A percentile compares a stretch with the other conserved stretches of the same genome.
Evolutionary conservation across 1,140 invertebrate genomes (phyloP).

Genomic region (Ruditapes philippinarum): DNA sequence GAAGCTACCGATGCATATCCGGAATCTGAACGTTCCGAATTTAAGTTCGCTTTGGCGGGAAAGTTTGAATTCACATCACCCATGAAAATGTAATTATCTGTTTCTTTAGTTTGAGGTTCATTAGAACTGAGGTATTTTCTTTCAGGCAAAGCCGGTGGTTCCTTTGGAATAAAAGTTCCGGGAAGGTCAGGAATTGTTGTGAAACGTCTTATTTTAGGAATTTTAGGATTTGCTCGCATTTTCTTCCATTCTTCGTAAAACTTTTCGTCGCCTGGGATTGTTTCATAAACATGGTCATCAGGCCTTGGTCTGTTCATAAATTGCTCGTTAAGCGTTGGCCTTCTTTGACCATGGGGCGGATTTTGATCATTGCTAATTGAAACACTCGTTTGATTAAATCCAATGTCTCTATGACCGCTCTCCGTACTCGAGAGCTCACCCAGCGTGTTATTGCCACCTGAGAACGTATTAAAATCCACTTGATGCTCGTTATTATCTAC

Average conservation of each 20-base stretch:
- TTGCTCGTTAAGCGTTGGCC: slow-evolving; percentile 50
- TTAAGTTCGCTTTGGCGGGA: slow-evolving; percentile 30
- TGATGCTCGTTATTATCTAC: slow-evolving; percentile 51
- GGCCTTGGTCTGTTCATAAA: slow-evolving; percentile 57
- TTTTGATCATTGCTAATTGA: slow-evolving; percentile 28
- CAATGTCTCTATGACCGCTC: slow-evolving; percentile 44
- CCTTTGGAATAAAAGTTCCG: slow-evolving; percentile 71
- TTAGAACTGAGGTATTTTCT: slow-evolving; percentile 60
- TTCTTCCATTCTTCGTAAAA: slow-evolving; percentile 74
- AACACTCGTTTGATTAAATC: slow-evolving; percentile 46
- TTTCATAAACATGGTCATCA: slow-evolving; percentile 79
- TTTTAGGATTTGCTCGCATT: slow-evolving; percentile 67
- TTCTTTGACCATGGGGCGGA: slow-evolving; percentile 20
- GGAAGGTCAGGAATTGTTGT: slow-evolving; percentile 68
- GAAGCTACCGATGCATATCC: slow-evolving; percentile 44
- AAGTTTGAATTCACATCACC: slow-evolving; percentile 63
- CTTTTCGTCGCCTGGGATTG: slow-evolving; percentile 78
- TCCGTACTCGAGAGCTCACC: slow-evolving; percentile 9
- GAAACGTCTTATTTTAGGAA: slow-evolving; percentile 64
- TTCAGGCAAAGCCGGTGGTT: slow-evolving; percentile 74
- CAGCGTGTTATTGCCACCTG: slow-evolving; percentile 36
- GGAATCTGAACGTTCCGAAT: slow-evolving; percentile 3
- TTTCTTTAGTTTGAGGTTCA: slow-evolving; percentile 40
- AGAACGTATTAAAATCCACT: slow-evolving; percentile 33
- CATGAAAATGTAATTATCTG: slow-evolving; percentile 57